Evolutionary conservation across 2,888 invertebrate genomes (phyloP).

Genomic region (Tetanocera ferruginea): DNA sequence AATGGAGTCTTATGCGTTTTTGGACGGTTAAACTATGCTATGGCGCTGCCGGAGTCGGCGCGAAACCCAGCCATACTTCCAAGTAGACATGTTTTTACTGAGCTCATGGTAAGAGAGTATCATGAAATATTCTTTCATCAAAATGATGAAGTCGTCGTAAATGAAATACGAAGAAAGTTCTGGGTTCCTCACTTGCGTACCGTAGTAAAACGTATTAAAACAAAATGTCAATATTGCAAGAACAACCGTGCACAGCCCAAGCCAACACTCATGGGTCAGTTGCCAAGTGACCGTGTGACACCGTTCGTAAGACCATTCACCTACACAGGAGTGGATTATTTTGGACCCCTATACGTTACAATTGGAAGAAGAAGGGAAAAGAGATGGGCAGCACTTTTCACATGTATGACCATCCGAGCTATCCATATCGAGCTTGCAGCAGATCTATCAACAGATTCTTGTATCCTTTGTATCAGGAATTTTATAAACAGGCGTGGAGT

Average conservation of each 20-base stretch:
- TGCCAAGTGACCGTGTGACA: neutral
- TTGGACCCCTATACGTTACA: neutral
- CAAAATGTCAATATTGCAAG: neutral
- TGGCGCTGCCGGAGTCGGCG: no score
- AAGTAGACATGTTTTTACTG: no score
- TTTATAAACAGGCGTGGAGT: constrained; percentile 21
- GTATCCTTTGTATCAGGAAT: neutral
- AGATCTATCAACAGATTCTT: neutral
- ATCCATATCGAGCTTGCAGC: neutral
- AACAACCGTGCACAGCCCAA: neutral
- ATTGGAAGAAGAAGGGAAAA: no score
- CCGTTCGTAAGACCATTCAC: neutral
- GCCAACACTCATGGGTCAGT: no score
- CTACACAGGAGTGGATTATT: neutral
- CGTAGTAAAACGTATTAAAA: neutral
- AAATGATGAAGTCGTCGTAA: no score
- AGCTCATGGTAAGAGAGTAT: no score
- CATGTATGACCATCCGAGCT: neutral
- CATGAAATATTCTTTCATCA: no score
- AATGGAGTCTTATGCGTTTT: no score
- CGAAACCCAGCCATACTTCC: no score
- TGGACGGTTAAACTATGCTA: no score
- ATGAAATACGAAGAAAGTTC: no score
- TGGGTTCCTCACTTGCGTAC: neutral
- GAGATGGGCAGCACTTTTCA: neutral